Base-by-base conservation (phyloP, 2,888 invertebrate species). In the Meganola albula region DNA sequence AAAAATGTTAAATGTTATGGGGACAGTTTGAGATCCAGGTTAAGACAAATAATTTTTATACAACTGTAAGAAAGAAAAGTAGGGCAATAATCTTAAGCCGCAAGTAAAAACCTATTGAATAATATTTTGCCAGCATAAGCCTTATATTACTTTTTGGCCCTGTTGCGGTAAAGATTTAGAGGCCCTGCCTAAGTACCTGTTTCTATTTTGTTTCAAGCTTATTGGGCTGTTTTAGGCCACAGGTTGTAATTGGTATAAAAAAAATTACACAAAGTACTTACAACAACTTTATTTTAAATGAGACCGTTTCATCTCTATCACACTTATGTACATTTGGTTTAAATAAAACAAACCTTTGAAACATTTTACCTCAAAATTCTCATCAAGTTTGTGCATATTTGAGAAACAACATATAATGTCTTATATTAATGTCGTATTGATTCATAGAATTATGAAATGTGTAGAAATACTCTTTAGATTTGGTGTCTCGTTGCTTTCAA, bases 311-410 rank as follows among this genome's bases (percentile, higher is more conserved):
- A 80, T 85, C 84, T 84, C 84, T 85, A 85, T 85, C 84, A 85
- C 84, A 85, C 84, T 76, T 83, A 84, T 85, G 82, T 84, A 85
- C 84, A 84, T 79, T 83, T 83, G 82, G 84, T 83, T 83, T 79
- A 69, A 82, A 78, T 79, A 82, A 80, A 85, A 83, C 77, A 83
- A 83, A 83, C 80, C 76, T 70, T 53, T 71, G 68, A 77, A 75
- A 79, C 67, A 74, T 75, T 73, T 72, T 66, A 76, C 70, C 71
- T 73, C 74, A 74, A 75, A 72, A 71, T 76, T 63, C 63, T 77
- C 75, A 74, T 71, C 71, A 74, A 77, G 71, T 85, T 85, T 85
- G 84, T 85, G 84, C 84, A 80, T 78, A 78, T 76, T 80, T 79
- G 80, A 82, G 76, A 77, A 67, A 74, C 72, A 76, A 74, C 67